phyloP scores from a whole-genome alignment of 1,140 invertebrate species.

The Acromyrmex echinatior region DNA sequence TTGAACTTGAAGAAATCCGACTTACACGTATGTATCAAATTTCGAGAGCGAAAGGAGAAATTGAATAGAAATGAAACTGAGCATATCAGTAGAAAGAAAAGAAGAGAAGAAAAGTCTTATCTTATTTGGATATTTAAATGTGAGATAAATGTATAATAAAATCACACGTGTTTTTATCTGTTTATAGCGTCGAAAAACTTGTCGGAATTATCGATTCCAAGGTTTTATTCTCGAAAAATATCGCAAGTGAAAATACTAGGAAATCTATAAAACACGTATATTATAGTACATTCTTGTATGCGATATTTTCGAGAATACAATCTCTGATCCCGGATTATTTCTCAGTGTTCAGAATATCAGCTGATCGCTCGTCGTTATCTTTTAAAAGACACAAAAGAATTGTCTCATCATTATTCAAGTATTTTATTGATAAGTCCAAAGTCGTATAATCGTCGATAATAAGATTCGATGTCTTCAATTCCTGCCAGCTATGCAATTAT shows the following conservation, averaged over 20 bases:
- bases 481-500: conserved; percentile 15
- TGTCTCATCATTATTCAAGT: conserved; percentile 1
- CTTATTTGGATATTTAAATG: background rate
- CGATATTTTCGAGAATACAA: too few species aligned
- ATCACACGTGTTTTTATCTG: background rate
- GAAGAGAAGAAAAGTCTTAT: background rate
- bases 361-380: conserved; percentile 21
- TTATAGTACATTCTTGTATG: too few species aligned
- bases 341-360: background rate
- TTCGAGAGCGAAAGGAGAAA: background rate
- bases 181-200: background rate
- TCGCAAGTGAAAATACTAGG: too few species aligned
- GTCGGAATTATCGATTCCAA: background rate
- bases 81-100: background rate
- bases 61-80: too few species aligned
- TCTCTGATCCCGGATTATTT: background rate
- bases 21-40: background rate
- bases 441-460: background rate
- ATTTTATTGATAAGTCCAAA: conserved; percentile 32
- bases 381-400: conserved; percentile 37
- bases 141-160: background rate
- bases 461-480: background rate
- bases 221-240: too few species aligned
- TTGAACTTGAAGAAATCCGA: background rate
- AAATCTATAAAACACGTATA: too few species aligned